Evolutionary conservation across 2,113 vertebrate genomes (phyloP).

Genomic region (Istiophorus platypterus): DNA sequence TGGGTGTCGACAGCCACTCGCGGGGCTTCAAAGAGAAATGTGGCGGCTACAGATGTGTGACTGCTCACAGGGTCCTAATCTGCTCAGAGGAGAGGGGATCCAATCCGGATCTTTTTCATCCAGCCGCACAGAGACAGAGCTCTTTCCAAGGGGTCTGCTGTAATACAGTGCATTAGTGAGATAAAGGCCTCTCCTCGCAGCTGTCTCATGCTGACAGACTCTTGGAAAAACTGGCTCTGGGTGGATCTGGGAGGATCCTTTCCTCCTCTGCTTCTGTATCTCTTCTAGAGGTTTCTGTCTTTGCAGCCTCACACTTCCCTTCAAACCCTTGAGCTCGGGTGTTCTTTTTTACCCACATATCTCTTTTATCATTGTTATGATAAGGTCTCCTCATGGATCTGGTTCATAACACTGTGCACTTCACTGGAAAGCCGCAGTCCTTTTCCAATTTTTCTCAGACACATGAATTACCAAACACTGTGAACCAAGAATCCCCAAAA

Average conservation of each 20-base stretch:
- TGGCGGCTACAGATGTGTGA: slow-evolving; percentile 76
- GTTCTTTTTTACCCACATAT: slow-evolving; percentile 47
- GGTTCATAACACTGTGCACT: slow-evolving; percentile 43
- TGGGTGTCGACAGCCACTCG: slow-evolving; percentile 69
- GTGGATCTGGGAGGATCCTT: slow-evolving; percentile 71
- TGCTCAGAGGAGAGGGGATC: slow-evolving; percentile 76
- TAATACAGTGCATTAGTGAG: slow-evolving; percentile 82
- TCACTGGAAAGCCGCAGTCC: slow-evolving; percentile 43
- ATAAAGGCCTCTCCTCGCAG: slow-evolving; percentile 82
- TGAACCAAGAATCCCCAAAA: not conserved
- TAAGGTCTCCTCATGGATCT: slow-evolving; percentile 37
- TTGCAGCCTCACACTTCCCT: slow-evolving; percentile 45
- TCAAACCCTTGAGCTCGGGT: slow-evolving; percentile 52
- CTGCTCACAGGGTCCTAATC: slow-evolving; percentile 79
- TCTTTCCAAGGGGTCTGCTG: slow-evolving; percentile 72
- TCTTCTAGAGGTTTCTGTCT: slow-evolving; percentile 59
- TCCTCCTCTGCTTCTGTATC: slow-evolving; percentile 52
- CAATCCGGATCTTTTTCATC: slow-evolving; percentile 82
- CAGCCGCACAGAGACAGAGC: slow-evolving; percentile 71
- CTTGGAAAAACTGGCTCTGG: slow-evolving; percentile 73
- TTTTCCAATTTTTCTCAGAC: slow-evolving; percentile 55
- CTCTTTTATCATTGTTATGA: slow-evolving; percentile 63
- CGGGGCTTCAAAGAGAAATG: slow-evolving; percentile 75
- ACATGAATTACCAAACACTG: slow-evolving; percentile 18
- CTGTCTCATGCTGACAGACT: slow-evolving; percentile 80